These are phyloP conservation scores for Myotis vivesi DNA, from an alignment of 2,797 vertebrate genomes.

Conservation along the genomic window DNA sequence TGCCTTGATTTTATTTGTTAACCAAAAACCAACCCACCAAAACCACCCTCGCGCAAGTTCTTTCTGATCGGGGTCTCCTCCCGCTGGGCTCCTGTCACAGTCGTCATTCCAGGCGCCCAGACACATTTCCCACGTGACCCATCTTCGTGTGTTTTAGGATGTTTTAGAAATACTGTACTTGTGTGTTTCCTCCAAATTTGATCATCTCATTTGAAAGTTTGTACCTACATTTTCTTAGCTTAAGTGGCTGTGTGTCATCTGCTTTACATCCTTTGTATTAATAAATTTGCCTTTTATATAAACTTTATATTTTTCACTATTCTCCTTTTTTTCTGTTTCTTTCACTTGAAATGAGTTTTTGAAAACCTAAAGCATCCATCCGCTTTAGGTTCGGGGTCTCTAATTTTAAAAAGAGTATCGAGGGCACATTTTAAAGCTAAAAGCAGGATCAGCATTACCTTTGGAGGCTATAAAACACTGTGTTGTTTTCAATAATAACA, in stretches of 20 bases:
- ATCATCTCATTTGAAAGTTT: background rate
- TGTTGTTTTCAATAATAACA: background rate
- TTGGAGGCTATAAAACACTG: background rate
- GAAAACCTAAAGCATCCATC: background rate
- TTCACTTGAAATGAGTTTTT: background rate
- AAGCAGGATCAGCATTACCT: background rate
- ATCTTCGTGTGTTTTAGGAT: background rate
- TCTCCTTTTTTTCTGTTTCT: background rate
- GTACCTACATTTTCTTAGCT: background rate
- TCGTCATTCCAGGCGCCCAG: background rate
- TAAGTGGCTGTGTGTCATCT: background rate
- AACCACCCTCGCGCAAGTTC: too few species aligned
- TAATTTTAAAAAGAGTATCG: background rate
- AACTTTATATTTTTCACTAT: background rate
- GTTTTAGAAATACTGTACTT: background rate
- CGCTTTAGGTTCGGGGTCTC: background rate
- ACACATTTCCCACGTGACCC: background rate
- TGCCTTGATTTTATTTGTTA: background rate
- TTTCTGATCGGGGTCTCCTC: background rate
- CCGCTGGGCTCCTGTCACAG: background rate
- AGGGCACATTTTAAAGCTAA: background rate
- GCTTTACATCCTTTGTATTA: background rate
- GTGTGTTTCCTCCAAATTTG: background rate
- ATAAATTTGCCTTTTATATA: constrained; percentile 45
- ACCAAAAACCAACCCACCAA: background rate